Percentiles rank a stretch among this genome's conserved stretches.
Evolutionary conservation across 2,888 invertebrate genomes (phyloP).

Genomic region (Microplitis deprimator): DNA sequence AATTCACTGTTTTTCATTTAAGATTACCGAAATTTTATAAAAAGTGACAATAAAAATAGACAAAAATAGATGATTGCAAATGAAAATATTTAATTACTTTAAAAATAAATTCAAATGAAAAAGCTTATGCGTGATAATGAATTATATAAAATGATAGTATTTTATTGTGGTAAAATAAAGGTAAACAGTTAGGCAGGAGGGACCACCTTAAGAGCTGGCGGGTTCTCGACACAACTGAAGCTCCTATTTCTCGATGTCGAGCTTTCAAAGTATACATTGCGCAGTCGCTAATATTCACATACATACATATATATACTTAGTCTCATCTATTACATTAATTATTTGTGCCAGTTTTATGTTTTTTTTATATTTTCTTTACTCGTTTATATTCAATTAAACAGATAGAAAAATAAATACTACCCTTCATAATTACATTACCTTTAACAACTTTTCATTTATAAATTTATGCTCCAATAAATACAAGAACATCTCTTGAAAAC

Average conservation of each 20-base stretch:
- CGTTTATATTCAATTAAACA: background rate
- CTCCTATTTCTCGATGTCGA: slow-evolving; percentile 60
- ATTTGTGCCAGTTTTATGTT: slow-evolving; percentile 8
- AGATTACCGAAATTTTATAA: background rate
- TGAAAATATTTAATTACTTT: background rate
- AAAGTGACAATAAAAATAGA: background rate
- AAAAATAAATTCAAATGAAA: background rate
- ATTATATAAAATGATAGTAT: background rate
- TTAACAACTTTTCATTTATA: background rate
- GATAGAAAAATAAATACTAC: background rate
- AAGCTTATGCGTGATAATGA: background rate
- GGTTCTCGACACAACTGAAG: slow-evolving; percentile 67
- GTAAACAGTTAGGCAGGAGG: slow-evolving; percentile 46
- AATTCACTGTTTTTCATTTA: background rate
- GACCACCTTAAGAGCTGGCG: slow-evolving; percentile 63
- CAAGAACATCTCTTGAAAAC: background rate
- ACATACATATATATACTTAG: background rate
- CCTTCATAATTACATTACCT: background rate
- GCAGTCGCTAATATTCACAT: slow-evolving; percentile 60
- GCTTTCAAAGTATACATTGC: slow-evolving; percentile 58
- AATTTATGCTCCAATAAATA: background rate
- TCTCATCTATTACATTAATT: slow-evolving; percentile 5
- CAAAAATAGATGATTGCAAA: background rate
- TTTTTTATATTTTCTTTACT: background rate
- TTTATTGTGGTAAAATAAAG: background rate